Conservation (phyloP, 2,113 vertebrate genomes). For the Pseudolaguvia tuberculata region DNA sequence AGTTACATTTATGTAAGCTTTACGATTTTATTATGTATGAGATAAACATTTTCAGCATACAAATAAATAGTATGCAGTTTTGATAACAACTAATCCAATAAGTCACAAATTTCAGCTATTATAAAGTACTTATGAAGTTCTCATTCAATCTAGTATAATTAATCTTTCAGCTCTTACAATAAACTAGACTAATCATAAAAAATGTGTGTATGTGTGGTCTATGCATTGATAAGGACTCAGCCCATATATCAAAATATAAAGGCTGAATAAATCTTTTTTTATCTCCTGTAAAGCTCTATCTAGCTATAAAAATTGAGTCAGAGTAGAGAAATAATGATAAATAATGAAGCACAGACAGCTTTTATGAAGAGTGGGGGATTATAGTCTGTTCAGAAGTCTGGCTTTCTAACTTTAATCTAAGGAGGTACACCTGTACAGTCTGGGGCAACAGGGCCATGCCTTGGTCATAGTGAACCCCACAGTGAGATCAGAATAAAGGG, state of each 20-base stretch:
- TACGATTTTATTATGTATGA: too few relatives aligned
- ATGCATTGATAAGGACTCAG: background rate
- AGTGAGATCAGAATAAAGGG: background rate
- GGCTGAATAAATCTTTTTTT: slow-evolving; percentile 12
- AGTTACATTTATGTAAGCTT: too few relatives aligned
- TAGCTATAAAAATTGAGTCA: background rate
- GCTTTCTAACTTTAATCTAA: slow-evolving; percentile 7
- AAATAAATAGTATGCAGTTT: background rate
- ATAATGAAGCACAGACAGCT: slow-evolving; percentile 1
- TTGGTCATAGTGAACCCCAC: slow-evolving; percentile 15
- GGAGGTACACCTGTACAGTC: slow-evolving; percentile 4
- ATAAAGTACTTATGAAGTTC: background rate
- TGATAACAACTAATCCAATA: background rate
- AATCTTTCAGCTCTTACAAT: too few relatives aligned
- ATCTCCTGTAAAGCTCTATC: slow-evolving; percentile 2
- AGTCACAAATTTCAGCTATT: background rate
- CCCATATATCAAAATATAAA: background rate
- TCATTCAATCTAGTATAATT: too few relatives aligned
- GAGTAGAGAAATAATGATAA: too few relatives aligned
- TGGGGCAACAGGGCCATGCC: slow-evolving; percentile 20
- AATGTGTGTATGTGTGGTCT: background rate
- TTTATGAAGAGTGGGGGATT: slow-evolving; percentile 36
- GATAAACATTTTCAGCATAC: too few relatives aligned
- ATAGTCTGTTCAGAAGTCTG: slow-evolving; percentile 25
- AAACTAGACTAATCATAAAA: background rate